These are phyloP conservation scores for Steinernema scapterisci DNA, from an alignment of 2,888 invertebrate genomes.

Conservation along the genomic window DNA sequence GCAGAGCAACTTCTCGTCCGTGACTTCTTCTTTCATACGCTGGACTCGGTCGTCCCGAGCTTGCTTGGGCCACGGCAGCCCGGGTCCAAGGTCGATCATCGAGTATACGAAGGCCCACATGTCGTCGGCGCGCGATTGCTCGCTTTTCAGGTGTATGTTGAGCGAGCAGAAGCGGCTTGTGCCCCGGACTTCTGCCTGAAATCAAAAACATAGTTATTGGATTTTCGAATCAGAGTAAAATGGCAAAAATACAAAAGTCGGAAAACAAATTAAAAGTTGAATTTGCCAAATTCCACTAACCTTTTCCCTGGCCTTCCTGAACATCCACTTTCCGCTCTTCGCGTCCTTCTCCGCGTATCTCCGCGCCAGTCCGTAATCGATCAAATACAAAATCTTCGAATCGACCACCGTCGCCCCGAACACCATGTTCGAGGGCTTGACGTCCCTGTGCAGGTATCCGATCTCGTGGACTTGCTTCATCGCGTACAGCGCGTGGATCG, in stretches of 20 bases:
- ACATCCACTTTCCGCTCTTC: neutral
- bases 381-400: constrained; percentile 17
- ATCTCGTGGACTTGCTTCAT: constrained; percentile 26
- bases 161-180: constrained; percentile 6
- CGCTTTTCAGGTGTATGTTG: constrained; percentile 3
- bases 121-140: constrained; percentile 24
- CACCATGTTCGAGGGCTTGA: constrained; percentile 15
- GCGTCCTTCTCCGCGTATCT: constrained; percentile 15
- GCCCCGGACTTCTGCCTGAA: constrained; percentile 17
- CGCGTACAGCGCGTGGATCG: constrained; percentile 5
- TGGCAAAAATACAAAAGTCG: no score
- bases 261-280: no score
- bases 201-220: neutral
- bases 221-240: no score
- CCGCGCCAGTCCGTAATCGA: constrained; percentile 14
- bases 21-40: constrained; percentile 4
- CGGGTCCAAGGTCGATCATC: constrained; percentile 18
- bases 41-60: neutral
- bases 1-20: constrained; percentile 5
- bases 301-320: constrained; percentile 2
- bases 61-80: constrained; percentile 2
- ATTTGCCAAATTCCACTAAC: no score
- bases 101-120: constrained; percentile 21
- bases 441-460: constrained; percentile 4
- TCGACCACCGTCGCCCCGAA: constrained; percentile 10